phyloP scores from a whole-genome alignment of 2,113 vertebrate species.

The Riparia riparia region DNA sequence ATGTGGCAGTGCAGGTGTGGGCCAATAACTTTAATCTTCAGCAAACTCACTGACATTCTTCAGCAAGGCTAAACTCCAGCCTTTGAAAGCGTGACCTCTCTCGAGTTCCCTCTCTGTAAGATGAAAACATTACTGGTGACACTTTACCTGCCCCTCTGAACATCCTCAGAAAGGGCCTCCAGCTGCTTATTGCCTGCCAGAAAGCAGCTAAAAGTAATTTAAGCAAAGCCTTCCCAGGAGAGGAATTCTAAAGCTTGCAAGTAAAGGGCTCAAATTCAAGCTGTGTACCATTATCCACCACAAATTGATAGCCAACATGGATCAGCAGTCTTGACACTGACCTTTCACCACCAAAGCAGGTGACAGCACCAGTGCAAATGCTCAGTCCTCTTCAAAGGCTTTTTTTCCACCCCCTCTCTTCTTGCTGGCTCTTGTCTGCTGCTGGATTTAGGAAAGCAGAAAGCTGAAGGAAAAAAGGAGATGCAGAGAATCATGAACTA shows the following conservation, averaged over 20 bases:
- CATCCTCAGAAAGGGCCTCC: background rate
- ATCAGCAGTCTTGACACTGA: background rate
- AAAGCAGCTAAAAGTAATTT: background rate
- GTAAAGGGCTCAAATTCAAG: background rate
- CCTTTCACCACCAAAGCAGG: background rate
- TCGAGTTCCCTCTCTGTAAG: background rate
- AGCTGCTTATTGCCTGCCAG: background rate
- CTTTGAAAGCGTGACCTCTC: background rate
- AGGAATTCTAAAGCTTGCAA: background rate
- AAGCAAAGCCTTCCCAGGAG: background rate
- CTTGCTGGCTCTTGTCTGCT: background rate
- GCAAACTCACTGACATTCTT: background rate
- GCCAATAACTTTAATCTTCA: background rate
- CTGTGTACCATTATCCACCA: background rate
- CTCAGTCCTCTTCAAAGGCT: background rate
- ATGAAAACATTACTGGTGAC: background rate
- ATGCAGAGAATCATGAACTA: background rate
- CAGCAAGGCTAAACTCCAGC: background rate
- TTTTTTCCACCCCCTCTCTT: background rate
- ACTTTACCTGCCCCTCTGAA: background rate
- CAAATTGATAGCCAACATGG: fast-evolving
- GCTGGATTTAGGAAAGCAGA: background rate
- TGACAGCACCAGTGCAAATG: background rate
- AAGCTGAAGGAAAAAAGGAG: background rate
- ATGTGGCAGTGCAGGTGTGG: background rate